Conservation (phyloP, 2,888 invertebrate genomes). For the Gandaritis pyraliata region DNA sequence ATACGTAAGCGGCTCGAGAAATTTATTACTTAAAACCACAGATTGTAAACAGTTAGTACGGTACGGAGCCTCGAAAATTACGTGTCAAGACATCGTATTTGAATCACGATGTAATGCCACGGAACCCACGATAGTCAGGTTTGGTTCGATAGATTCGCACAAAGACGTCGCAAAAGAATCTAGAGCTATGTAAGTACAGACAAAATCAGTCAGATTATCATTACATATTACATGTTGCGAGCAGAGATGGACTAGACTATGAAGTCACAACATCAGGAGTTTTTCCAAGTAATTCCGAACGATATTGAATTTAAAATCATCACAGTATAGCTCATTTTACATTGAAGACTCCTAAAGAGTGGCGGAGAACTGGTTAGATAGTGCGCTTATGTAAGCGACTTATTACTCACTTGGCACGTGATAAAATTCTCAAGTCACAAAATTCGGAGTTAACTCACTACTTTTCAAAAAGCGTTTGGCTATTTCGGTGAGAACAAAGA, state of each 20-base stretch:
- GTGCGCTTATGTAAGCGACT: slow-evolving; percentile 27
- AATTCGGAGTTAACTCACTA: slow-evolving; percentile 28
- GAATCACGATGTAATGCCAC: neutral
- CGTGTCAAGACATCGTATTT: neutral
- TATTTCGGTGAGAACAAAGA: slow-evolving; percentile 3
- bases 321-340: slow-evolving; percentile 2
- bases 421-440: slow-evolving; percentile 30
- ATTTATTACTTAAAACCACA: slow-evolving; percentile 19
- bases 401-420: slow-evolving; percentile 39
- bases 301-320: neutral
- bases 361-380: neutral
- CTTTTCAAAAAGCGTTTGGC: slow-evolving; percentile 26
- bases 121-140: neutral
- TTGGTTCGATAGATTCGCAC: too few relatives aligned
- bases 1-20: slow-evolving; percentile 12
- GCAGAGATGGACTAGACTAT: too few relatives aligned
- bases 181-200: too few relatives aligned
- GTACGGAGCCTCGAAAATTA: slow-evolving; percentile 1
- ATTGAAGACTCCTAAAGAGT: neutral
- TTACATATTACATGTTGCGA: too few relatives aligned
- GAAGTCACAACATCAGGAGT: neutral
- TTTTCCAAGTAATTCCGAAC: neutral
- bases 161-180: too few relatives aligned
- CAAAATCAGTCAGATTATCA: too few relatives aligned
- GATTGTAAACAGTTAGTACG: slow-evolving; percentile 1